These are phyloP conservation scores for Thomomys bottae DNA, from an alignment of 2,113 vertebrate genomes.

Conservation along the genomic window DNA sequence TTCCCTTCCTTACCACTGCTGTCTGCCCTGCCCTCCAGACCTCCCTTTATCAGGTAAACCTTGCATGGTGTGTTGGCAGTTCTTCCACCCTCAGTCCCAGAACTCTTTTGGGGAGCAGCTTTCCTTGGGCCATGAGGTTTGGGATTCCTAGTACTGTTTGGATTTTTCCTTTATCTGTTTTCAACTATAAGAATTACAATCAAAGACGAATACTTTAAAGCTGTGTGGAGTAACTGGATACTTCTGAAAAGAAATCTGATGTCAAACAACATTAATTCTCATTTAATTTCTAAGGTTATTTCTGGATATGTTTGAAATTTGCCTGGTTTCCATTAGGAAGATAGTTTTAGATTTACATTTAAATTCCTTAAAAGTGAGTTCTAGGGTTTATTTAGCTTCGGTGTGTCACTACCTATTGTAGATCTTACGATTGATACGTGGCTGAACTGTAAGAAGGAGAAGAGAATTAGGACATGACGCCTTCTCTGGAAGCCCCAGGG, in stretches of 20 bases:
- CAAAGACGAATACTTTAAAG: background rate
- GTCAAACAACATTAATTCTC: background rate
- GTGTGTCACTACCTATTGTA: background rate
- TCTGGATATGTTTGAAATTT: background rate
- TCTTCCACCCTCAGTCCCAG: fast-evolving
- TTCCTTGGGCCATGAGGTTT: fast-evolving
- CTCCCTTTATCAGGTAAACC: too few relatives aligned
- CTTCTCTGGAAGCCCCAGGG: background rate
- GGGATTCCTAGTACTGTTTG: background rate
- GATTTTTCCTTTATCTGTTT: background rate
- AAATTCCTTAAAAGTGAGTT: background rate
- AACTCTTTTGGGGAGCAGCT: background rate
- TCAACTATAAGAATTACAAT: background rate
- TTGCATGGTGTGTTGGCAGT: fast-evolving
- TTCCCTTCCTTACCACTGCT: fast-evolving
- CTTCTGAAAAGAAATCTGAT: background rate
- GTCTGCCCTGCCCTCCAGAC: background rate
- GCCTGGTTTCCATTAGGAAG: background rate
- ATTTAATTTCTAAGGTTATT: background rate
- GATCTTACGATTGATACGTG: background rate
- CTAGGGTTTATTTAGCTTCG: background rate
- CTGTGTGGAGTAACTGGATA: background rate
- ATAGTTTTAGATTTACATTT: background rate
- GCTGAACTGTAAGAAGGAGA: background rate
- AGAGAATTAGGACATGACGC: background rate